Percentiles rank a stretch among this genome's conserved stretches.
Evolutionary conservation across 2,113 vertebrate species (phyloP).

Genomic region (Hystrix cristata): DNA sequence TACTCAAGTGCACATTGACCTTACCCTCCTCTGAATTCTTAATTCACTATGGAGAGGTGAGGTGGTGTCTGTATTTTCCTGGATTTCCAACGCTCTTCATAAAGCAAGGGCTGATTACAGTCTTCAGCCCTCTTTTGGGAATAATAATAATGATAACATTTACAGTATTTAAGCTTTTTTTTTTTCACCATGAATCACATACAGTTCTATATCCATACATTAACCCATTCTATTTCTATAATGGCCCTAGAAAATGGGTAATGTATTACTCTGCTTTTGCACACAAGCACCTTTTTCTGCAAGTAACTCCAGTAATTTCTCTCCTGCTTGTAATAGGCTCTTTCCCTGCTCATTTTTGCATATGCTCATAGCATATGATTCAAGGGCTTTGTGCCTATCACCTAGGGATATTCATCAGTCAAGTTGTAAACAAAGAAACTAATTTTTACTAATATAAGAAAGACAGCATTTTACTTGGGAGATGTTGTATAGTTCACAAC

Average conservation of each 20-base stretch:
- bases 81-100: not conserved
- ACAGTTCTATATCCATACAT: not conserved
- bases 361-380: not conserved
- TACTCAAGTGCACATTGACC: not conserved
- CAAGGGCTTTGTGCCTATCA: accelerated
- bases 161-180: not conserved
- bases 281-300: not conserved
- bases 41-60: not conserved
- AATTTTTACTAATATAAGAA: not conserved
- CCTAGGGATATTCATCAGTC: not conserved
- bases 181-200: not conserved
- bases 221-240: not conserved
- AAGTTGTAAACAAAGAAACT: not conserved
- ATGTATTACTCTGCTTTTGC: not conserved
- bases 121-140: not conserved
- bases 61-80: not conserved
- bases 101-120: not conserved
- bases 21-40: not conserved
- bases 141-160: not conserved
- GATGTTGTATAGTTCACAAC: not conserved
- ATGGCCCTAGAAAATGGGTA: not conserved
- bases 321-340: not conserved
- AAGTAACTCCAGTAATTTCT: not conserved
- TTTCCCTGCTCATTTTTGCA: not conserved
- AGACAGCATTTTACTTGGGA: not conserved